phyloP scores from a whole-genome alignment of 2,888 invertebrate genomes.

The Dusona sp. region DNA sequence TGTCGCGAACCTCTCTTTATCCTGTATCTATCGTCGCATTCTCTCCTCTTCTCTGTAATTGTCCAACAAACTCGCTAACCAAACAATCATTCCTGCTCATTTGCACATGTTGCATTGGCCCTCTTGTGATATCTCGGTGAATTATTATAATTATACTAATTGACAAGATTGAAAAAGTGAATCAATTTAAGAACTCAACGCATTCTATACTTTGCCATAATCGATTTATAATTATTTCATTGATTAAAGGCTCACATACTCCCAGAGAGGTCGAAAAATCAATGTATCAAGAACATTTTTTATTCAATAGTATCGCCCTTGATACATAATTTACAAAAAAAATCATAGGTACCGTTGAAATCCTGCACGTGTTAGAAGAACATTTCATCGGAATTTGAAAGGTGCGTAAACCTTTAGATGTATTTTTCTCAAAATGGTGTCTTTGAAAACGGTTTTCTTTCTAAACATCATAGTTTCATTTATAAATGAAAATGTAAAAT shows the following conservation, averaged over 20 bases:
- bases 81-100: slow-evolving; percentile 59
- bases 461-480: too few species aligned
- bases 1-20: neutral
- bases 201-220: neutral
- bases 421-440: too few species aligned
- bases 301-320: too few species aligned
- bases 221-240: neutral
- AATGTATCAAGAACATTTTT: too few species aligned
- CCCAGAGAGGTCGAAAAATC: neutral
- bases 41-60: slow-evolving; percentile 69
- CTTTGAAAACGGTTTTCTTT: too few species aligned
- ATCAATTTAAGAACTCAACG: neutral
- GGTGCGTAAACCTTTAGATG: too few species aligned
- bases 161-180: neutral
- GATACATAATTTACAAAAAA: too few species aligned
- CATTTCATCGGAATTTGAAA: too few species aligned
- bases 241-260: neutral
- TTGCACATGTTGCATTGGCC: slow-evolving; percentile 28
- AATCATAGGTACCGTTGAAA: too few species aligned
- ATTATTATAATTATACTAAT: neutral
- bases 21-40: slow-evolving; percentile 10
- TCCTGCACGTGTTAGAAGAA: too few species aligned
- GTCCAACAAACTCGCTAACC: slow-evolving; percentile 70
- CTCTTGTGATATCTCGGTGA: slow-evolving; percentile 18
- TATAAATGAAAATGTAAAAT: too few species aligned